Base-by-base conservation (phyloP, 2,888 invertebrate species). In the Cryptus armator region DNA sequence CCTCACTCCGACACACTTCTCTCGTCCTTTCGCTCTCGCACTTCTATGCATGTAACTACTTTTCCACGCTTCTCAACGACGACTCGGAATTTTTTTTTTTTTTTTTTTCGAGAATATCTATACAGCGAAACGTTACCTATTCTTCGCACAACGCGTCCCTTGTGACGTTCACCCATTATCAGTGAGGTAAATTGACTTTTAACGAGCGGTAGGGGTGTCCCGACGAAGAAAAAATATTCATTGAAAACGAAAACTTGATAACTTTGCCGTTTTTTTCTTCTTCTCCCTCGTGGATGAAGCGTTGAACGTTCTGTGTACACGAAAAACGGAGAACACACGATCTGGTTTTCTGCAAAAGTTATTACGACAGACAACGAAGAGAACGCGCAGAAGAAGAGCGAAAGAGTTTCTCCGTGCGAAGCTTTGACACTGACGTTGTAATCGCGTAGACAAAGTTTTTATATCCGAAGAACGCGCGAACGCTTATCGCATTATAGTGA, bases 1-100 rank as follows among this genome's bases (percentile, higher is more conserved):
- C 81, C 77, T 67, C 78, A 84, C 76, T 80, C 75, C 83, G 68
- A 59, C 83, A 81, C 80, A 81, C 80, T 81, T 84, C 76, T 83
- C 53, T 67, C 48, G 67, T 78, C 16, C 76, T 32, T 81, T 83
- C 67, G 70, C 62, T 83, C 76, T 66, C 77, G 32, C 59, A 19
- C 67, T 16, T 51, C 67, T 72, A 67, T 67, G 32, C 24, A 32
- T 10, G 46, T 62, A 53, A 44, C 32, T 51, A 43, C 19, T 24
- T 29, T 37, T 19, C 7, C 86, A 66, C 80, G 81, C 77, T 80
- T 81, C 68, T 14, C 67, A 16, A 19, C 19, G n/a, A 19, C 48
- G 56, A 24, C 48, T 70, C 29, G 3, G n/a, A 46, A 32, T 16
- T 43, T 75, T 53, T 62, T 46, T 72, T 64, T 66, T 59, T 68